Percentiles rank a stretch among this genome's conserved stretches.
These are phyloP conservation scores for Caranx ignobilis DNA, from an alignment of 2,113 vertebrate species.

Conservation along the genomic window DNA sequence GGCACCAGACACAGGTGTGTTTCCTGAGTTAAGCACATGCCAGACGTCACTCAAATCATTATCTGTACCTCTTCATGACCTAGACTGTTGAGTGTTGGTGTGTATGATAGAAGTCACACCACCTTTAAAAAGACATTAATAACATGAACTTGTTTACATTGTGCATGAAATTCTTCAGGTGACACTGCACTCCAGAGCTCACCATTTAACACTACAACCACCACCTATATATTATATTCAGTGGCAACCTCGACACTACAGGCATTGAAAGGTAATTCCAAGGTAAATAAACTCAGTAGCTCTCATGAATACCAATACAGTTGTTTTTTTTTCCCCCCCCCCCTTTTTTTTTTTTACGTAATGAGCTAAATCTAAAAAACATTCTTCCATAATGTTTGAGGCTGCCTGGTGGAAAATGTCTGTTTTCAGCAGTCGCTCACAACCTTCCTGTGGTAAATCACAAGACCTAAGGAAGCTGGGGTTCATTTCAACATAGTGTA, in stretches of 20 bases:
- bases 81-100: neutral
- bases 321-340: neutral
- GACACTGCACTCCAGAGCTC: neutral
- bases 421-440: neutral
- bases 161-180: neutral
- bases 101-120: neutral
- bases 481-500: neutral
- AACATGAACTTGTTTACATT: neutral
- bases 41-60: neutral
- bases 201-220: neutral
- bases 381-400: neutral
- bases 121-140: neutral
- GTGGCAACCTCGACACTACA: neutral
- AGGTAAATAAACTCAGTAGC: neutral
- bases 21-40: slow-evolving; percentile 20
- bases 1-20: slow-evolving; percentile 21
- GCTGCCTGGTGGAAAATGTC: neutral
- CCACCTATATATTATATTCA: neutral
- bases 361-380: neutral
- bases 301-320: neutral
- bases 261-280: neutral
- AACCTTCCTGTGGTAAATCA: neutral
- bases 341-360: neutral
- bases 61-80: neutral
- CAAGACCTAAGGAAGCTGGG: neutral